Base-by-base conservation (phyloP, 2,888 invertebrate genomes). In the Mechanitis messenoides region DNA sequence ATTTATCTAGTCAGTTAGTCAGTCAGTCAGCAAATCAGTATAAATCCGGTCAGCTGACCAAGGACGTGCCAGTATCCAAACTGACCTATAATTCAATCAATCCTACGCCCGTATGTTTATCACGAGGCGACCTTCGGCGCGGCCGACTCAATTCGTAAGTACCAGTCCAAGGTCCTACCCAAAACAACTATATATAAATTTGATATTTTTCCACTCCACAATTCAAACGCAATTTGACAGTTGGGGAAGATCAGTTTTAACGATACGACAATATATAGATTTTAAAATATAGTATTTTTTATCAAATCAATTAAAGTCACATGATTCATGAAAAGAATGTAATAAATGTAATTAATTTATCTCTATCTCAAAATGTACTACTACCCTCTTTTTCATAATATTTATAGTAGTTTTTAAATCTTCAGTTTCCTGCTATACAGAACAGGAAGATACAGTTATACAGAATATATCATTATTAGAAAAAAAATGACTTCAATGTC, bases 111-210 rank as follows among this genome's bases (percentile, higher is more conserved):
- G 65, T 58, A 59, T 67, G 69, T 69, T 67, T 72, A 72, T 69
- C 69, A 71, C 75, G 73, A 72, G 73, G 78, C 72, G 81, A 74
- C 83, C 83, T 83, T 80, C 79, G 64, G 68, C 67, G 77, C 72
- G 80, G 77, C 80, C 81, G 75, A 73, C 74, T 79, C 77, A 78
- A 83, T 83, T 82, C 81, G 81, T 83, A 79, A 80, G 80, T 78
- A 77, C 76, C 73, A 72, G 72, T 69, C 74, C 84, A 85, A 85
- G 84, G 85, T 82, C 77, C 75, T 66, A 68, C 68, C 72, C 67
- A 75, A 73, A 74, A 71, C 74, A 72, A 67, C 68, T 70, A 76
- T 74, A 77, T 77, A 69, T 69, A 70, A 62, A 60, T 60, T 58
- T 60, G 47, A 68, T 72, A 70, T 69, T 72, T 70, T 69, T 68